Conservation (phyloP, 2,797 vertebrate species). For the Eidolon dupreanum region DNA sequence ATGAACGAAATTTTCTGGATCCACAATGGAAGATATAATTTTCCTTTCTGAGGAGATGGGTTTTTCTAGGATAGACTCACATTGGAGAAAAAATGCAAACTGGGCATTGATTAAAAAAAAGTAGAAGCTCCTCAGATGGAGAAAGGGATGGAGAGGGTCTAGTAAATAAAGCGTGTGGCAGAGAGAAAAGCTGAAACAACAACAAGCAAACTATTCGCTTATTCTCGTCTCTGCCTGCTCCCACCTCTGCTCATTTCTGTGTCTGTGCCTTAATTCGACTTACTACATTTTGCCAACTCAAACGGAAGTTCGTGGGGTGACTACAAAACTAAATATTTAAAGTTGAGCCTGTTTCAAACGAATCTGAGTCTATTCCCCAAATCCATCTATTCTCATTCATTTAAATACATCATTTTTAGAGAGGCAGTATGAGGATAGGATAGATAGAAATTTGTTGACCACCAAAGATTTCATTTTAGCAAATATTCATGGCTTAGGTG, state of each 20-base stretch:
- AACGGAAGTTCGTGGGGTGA: background rate
- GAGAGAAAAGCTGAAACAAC: background rate
- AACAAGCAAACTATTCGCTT: background rate
- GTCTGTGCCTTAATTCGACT: background rate
- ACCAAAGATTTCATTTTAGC: background rate
- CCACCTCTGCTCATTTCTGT: background rate
- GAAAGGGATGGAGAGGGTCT: background rate
- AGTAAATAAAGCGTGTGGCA: background rate
- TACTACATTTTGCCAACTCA: background rate
- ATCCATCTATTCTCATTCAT: background rate
- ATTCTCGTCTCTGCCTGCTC: background rate
- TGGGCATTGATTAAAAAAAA: background rate
- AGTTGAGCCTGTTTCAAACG: background rate
- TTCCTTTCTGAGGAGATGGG: background rate
- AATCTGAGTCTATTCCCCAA: background rate
- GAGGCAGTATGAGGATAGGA: background rate
- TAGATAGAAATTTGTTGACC: background rate
- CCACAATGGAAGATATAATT: background rate
- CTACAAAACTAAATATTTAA: background rate
- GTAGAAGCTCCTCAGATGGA: background rate
- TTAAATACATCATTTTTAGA: background rate
- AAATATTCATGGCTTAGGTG: background rate
- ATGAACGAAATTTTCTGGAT: background rate
- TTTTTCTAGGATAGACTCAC: background rate
- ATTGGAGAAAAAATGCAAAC: background rate